Percentiles rank a stretch among this genome's conserved stretches.
Conservation (phyloP, 2,797 vertebrate genomes). For the Mionectes olivaceus region DNA sequence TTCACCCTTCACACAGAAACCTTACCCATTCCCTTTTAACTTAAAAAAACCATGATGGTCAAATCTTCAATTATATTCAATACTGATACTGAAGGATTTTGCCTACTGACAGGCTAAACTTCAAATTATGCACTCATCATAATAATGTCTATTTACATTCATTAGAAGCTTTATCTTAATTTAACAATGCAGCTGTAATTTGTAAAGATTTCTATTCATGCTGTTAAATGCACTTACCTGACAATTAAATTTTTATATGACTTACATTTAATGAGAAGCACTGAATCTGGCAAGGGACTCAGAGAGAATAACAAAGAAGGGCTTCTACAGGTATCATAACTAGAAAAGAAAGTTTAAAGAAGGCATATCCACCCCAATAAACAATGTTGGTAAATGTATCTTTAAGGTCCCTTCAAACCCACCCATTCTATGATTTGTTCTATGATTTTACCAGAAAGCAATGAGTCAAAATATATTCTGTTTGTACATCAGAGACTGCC, state of each 20-base stretch:
- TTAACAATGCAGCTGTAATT: constrained; percentile 1
- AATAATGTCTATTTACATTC: constrained; percentile 11
- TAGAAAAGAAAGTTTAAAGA: background rate
- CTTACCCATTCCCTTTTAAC: background rate
- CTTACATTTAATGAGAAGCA: background rate
- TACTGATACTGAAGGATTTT: background rate
- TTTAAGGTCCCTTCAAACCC: background rate
- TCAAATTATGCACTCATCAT: background rate
- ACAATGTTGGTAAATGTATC: background rate
- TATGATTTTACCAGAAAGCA: background rate
- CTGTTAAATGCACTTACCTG: background rate
- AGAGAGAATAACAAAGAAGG: background rate
- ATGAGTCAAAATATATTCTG: background rate
- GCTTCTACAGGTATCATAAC: background rate
- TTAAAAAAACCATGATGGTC: background rate
- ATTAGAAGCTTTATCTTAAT: constrained; percentile 21
- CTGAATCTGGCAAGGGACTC: background rate
- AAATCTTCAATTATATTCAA: background rate
- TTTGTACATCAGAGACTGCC: background rate
- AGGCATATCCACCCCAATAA: background rate
- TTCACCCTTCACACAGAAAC: background rate
- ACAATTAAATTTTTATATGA: background rate
- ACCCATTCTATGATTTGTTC: background rate
- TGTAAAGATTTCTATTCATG: background rate
- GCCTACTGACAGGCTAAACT: background rate